These are phyloP conservation scores for Tympanoctomys barrerae DNA, from an alignment of 2,797 vertebrate genomes.

Conservation along the genomic window DNA sequence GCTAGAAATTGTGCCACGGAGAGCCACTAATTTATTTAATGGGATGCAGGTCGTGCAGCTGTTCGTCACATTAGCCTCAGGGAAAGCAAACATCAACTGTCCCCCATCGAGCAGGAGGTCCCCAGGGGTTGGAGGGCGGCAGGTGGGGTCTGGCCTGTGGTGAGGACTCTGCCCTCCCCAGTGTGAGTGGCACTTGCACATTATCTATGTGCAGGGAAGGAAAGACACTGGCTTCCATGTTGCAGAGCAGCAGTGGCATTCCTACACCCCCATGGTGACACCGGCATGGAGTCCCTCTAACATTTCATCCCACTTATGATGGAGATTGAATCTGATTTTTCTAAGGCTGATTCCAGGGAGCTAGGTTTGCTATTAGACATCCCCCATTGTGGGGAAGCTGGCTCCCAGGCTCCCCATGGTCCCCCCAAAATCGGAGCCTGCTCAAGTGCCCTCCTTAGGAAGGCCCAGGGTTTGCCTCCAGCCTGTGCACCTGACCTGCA, in stretches of 20 bases:
- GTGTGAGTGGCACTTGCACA: accelerated
- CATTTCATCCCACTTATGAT: accelerated
- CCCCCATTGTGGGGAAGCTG: not conserved
- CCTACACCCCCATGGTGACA: accelerated
- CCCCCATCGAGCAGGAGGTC: not conserved
- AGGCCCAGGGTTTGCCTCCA: accelerated
- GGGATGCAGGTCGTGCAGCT: conserved; percentile 76
- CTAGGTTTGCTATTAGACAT: not conserved
- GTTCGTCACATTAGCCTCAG: conserved; percentile 67
- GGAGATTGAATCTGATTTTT: not conserved
- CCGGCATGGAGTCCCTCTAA: not conserved
- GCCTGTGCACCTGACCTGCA: accelerated
- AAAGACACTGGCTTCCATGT: not conserved
- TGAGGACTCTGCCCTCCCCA: not conserved
- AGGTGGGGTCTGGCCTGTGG: not conserved
- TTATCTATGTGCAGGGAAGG: not conserved
- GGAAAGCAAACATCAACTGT: conserved; percentile 84
- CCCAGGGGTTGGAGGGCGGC: not conserved
- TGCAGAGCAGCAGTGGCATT: accelerated
- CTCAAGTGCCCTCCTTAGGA: not conserved
- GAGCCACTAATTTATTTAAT: conserved; percentile 82
- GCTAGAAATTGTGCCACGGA: conserved; percentile 79
- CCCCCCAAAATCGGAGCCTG: not conserved
- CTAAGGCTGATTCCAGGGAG: not conserved
- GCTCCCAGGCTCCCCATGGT: not conserved